Evolutionary conservation across 1,140 invertebrate genomes (phyloP).

Genomic region (Lerema accius): DNA sequence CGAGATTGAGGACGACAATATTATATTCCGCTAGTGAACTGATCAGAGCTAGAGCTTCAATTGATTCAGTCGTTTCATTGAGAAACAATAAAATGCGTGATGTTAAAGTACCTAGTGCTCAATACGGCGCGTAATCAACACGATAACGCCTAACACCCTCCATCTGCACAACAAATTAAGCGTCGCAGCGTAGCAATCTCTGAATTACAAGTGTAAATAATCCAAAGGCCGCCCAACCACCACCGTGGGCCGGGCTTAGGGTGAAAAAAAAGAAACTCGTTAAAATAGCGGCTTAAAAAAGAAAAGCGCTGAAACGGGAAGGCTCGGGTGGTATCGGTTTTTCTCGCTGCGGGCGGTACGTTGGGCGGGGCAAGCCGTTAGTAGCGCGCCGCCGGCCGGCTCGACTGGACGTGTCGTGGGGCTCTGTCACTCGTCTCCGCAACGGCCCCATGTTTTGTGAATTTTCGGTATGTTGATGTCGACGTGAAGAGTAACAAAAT

Average conservation of each 20-base stretch:
- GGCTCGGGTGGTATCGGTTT: constrained; percentile 79
- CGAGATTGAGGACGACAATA: constrained; percentile 6
- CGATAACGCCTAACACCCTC: constrained; percentile 66
- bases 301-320: constrained; percentile 81
- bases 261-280: constrained; percentile 76
- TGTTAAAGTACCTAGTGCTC: constrained; percentile 49
- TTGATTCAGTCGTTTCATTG: constrained; percentile 28
- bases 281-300: constrained; percentile 82
- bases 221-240: constrained; percentile 76
- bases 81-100: constrained; percentile 39
- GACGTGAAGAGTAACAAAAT: constrained; percentile 83
- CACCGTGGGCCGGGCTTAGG: constrained; percentile 75
- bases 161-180: constrained; percentile 66
- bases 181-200: constrained; percentile 62
- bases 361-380: constrained; percentile 74
- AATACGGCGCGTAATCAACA: constrained; percentile 57
- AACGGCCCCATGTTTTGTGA: constrained; percentile 66
- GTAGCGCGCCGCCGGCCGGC: constrained; percentile 76
- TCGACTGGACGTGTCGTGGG: constrained; percentile 54
- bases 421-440: constrained; percentile 38
- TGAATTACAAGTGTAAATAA: constrained; percentile 82
- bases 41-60: constrained; percentile 33
- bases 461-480: constrained; percentile 76
- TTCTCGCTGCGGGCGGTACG: constrained; percentile 77
- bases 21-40: constrained; percentile 4